Conservation (phyloP, 2,888 invertebrate genomes). For the Drosophila borborema region DNA sequence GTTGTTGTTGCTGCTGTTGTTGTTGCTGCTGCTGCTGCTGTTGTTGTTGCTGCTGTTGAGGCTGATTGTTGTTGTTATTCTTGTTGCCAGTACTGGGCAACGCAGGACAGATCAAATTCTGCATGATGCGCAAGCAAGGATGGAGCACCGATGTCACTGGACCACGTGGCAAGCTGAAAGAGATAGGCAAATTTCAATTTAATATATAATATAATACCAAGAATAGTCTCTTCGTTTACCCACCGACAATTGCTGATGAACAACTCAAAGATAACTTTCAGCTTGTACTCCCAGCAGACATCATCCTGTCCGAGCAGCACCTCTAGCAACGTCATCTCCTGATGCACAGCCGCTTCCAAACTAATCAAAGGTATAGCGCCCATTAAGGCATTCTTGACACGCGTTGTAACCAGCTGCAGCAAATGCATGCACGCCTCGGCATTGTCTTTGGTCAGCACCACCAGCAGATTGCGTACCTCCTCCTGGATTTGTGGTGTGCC, state of each 20-base stretch:
- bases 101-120: slow-evolving; percentile 91
- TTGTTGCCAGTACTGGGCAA: slow-evolving; percentile 80
- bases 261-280: slow-evolving; percentile 94
- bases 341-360: slow-evolving; percentile 91
- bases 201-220: neutral
- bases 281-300: slow-evolving; percentile 96
- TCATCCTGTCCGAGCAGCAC: slow-evolving; percentile 96
- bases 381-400: slow-evolving; percentile 92
- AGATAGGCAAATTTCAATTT: neutral
- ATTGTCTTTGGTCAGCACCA: slow-evolving; percentile 95
- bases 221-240: slow-evolving; percentile 31
- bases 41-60: slow-evolving; percentile 20
- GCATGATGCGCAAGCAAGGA: slow-evolving; percentile 96
- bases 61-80: slow-evolving; percentile 36
- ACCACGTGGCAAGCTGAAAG: slow-evolving; percentile 88
- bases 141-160: slow-evolving; percentile 95
- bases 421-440: slow-evolving; percentile 89
- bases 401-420: slow-evolving; percentile 89
- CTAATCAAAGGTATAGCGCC: slow-evolving; percentile 92
- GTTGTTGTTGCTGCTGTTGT: slow-evolving; percentile 35
- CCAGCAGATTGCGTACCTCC: slow-evolving; percentile 95
- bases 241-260: slow-evolving; percentile 91
- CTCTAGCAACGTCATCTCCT: slow-evolving; percentile 95
- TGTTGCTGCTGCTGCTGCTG: slow-evolving; percentile 21
- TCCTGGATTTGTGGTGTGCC: slow-evolving; percentile 94